Percentiles rank a stretch among this genome's conserved stretches.
Evolutionary conservation across 2,888 invertebrate genomes (phyloP).

Genomic region (Apamea epomidion): DNA sequence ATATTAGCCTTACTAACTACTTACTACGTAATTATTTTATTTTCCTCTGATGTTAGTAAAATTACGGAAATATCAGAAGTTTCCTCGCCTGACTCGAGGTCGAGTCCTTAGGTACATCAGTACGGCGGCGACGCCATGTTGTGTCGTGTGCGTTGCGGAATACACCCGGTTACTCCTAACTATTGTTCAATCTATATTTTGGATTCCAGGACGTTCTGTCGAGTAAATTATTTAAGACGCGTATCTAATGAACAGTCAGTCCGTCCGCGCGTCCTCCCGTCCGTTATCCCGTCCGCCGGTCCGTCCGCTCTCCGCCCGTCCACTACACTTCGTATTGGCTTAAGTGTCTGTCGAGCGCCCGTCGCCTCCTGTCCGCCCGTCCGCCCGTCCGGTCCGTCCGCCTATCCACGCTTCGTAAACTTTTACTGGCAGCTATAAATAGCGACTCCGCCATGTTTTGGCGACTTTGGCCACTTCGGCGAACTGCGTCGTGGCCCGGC

Average conservation of each 20-base stretch:
- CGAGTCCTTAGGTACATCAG: no score
- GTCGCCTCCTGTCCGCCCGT: not conserved
- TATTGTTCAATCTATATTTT: not conserved
- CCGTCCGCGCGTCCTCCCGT: no score
- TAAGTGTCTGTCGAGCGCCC: no score
- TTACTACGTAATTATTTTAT: no score
- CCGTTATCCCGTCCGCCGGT: no score
- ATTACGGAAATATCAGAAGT: no score
- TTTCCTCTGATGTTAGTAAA: no score
- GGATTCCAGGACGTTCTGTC: not conserved
- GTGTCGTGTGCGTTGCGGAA: no score
- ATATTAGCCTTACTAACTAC: no score
- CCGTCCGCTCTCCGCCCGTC: not conserved
- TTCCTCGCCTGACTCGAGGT: no score
- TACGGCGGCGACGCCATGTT: no score
- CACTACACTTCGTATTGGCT: no score
- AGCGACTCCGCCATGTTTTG: slow-evolving; percentile 7
- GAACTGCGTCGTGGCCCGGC: not conserved
- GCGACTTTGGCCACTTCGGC: not conserved
- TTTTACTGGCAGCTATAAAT: slow-evolving; percentile 30
- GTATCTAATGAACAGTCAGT: not conserved
- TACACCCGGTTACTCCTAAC: not conserved
- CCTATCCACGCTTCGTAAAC: slow-evolving; percentile 20
- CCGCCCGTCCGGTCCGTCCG: not conserved
- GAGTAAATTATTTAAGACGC: not conserved